Conservation (phyloP, 2,888 invertebrate genomes). For the Flexamia atlantica region DNA sequence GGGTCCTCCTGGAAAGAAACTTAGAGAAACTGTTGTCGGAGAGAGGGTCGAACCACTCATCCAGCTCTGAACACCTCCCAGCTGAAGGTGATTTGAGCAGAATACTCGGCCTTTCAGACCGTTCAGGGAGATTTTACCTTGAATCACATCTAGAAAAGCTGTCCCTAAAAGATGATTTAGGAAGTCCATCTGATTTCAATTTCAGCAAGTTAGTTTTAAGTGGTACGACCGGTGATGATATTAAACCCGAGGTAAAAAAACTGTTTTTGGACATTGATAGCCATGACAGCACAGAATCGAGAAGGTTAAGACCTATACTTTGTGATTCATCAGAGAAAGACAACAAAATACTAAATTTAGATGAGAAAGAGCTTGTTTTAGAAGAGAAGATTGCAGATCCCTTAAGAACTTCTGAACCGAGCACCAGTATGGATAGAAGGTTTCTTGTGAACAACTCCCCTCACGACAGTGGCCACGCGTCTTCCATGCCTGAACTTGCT, state of each 20-base stretch:
- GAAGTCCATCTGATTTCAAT: slow-evolving; percentile 60
- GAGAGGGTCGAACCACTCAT: slow-evolving; percentile 69
- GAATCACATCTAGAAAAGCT: slow-evolving; percentile 65
- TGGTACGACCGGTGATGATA: slow-evolving; percentile 48
- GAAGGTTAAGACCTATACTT: slow-evolving; percentile 77
- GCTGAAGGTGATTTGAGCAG: slow-evolving; percentile 33
- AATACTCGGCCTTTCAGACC: slow-evolving; percentile 41
- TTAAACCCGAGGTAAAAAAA: slow-evolving; percentile 64
- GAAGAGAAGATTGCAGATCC: slow-evolving; percentile 70
- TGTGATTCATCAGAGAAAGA: neutral
- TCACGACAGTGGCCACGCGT: slow-evolving; percentile 74
- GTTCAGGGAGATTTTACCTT: slow-evolving; percentile 51
- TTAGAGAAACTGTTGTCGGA: slow-evolving; percentile 80
- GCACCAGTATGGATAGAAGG: slow-evolving; percentile 75
- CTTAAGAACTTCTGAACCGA: slow-evolving; percentile 71
- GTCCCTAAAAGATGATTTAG: slow-evolving; percentile 59
- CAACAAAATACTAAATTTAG: slow-evolving; percentile 60
- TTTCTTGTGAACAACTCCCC: slow-evolving; percentile 47
- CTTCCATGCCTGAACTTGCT: slow-evolving; percentile 82
- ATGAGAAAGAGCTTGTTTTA: slow-evolving; percentile 74
- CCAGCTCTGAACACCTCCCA: slow-evolving; percentile 58
- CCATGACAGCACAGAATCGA: slow-evolving; percentile 65
- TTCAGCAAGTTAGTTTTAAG: slow-evolving; percentile 58
- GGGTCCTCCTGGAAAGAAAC: slow-evolving; percentile 83
- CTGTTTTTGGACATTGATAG: slow-evolving; percentile 64